Evolutionary conservation across 2,797 vertebrate species (phyloP), one percentile per base, ranked within the genome.

Genomic region (Alectoris magna): DNA sequence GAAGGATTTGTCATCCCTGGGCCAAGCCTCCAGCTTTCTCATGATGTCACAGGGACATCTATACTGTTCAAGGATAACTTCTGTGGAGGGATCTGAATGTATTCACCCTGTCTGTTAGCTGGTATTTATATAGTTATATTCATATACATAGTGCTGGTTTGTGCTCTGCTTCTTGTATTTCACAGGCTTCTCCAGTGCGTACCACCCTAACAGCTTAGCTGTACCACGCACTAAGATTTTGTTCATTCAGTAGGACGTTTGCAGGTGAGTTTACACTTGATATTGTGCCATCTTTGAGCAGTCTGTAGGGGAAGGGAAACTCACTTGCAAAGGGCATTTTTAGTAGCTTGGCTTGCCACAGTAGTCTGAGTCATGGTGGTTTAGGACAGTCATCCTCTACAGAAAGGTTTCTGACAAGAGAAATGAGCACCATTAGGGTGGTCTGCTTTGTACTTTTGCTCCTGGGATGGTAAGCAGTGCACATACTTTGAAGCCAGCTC

Each of bases 1-100:
- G 53, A 67, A 62, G 0, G 5, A 72, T 31, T 36, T 24, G 5
- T 21, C 10, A 4, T 5, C 10, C 17, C 11, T 26, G 41, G 39
- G 11, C 34, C 74, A 67, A 34, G 21, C 60, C 15, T 71, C 23
- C 43, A 36, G 41, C 63, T 44, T 34, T 48, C 55, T 56, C 13
- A 51, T 24, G n/a, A 22, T 41, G 27, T 18, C 2, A 2, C 43
- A 38, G 27, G 22, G 14, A 23, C 13, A 12, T n/a, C 43, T 44
- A 29, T 26, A 24, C 18, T 39, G 9, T 77, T 39, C 13, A 44
- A 44, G 36, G 7, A 31, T 19, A 34, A 27, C 29, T 11, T 2
- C 22, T 66, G 38, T 39, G 51, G 27, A 53, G 27, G n/a, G 53
- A 59, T 15, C 51, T 17, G n/a, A 39, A 19, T 8, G 23, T 27